Base-by-base conservation (phyloP, 2,113 vertebrate genomes). In the Muntiacus muntjak region DNA sequence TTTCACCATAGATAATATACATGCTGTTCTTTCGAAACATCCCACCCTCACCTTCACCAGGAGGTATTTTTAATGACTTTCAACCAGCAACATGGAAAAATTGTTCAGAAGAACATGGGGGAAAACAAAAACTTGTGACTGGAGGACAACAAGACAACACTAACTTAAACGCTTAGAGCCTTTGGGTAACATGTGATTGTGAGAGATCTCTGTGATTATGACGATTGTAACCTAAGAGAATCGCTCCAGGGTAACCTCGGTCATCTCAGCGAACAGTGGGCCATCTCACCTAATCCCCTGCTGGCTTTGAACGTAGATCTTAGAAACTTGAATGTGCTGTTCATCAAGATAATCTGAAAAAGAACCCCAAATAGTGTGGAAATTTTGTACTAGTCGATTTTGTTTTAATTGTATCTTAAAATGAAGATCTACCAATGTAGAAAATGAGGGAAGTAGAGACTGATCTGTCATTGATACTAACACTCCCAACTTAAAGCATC, bases 41-140 rank as follows among this genome's bases (percentile, higher is more conserved):
- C 40, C 40, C 40, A 40, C 40, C 40, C 40, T 40, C 40, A 40
- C 40, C 40, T 40, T 40, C 40, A 40, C 50, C 25, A 79, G 15
- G 17, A 60, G 10, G 28, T 82, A 60, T 64, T 94, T 96, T 95
- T 74, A 93, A 87, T 92, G 84, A 87, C 88, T 94, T 93, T 26
- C 55, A 92, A 64, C 7, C 3, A 74, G 47, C 36, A 67, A 17
- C 17, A 36, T 28, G 7, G 76, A 90, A 50, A 89, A 94, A 78
- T 14, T 83, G 10, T 33, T 58, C 28, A 52, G 50, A 79, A 78
- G 52, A 94, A 84, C 89, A 52, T 19, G 26, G 10, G 9, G 40
- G 23, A 25, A 78, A 60, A 54, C 3, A 62, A 90, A 96, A 84
- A 54, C 89, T 16, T 94, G 57, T 89, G 74, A 45, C 26, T 87